These are phyloP conservation scores for Belonocnema kinseyi DNA, from an alignment of 1,140 invertebrate species.

Conservation along the genomic window DNA sequence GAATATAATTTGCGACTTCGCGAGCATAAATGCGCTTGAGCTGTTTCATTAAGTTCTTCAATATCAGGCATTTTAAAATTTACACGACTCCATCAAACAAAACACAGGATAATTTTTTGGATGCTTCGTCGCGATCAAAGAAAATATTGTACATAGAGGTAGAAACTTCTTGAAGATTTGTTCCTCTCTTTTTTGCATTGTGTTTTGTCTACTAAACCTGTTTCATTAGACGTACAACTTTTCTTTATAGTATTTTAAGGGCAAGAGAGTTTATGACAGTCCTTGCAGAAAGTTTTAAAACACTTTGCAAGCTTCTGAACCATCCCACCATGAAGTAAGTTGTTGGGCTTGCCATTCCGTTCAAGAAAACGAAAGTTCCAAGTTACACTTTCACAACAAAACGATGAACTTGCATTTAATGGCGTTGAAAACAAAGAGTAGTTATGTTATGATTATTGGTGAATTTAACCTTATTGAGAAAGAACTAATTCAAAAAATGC, in stretches of 20 bases:
- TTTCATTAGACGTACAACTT: slow-evolving; percentile 58
- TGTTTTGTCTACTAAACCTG: neutral
- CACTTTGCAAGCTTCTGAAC: slow-evolving; percentile 53
- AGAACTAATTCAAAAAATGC: too few species aligned
- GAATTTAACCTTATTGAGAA: too few species aligned
- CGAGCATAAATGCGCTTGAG: slow-evolving; percentile 41
- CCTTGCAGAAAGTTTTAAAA: slow-evolving; percentile 66
- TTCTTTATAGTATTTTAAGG: slow-evolving; percentile 63
- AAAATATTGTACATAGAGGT: too few species aligned
- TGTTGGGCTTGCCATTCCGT: slow-evolving; percentile 33
- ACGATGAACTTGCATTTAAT: slow-evolving; percentile 25
- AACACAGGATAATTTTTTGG: neutral
- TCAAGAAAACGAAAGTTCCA: slow-evolving; percentile 36
- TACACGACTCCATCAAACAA: neutral
- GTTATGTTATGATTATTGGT: neutral
- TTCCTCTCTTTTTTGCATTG: neutral
- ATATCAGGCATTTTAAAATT: neutral
- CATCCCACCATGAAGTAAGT: slow-evolving; percentile 28
- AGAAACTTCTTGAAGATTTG: too few species aligned
- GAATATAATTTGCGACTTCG: slow-evolving; percentile 62
- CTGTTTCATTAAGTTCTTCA: slow-evolving; percentile 47
- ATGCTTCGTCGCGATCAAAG: neutral
- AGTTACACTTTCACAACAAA: neutral
- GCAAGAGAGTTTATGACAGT: slow-evolving; percentile 58
- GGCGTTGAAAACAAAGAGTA: neutral